A percentile compares a stretch with the other conserved stretches of the same genome.
Evolutionary conservation across 2,888 invertebrate genomes (phyloP).

Genomic region (Chalcosyrphus nemorum): DNA sequence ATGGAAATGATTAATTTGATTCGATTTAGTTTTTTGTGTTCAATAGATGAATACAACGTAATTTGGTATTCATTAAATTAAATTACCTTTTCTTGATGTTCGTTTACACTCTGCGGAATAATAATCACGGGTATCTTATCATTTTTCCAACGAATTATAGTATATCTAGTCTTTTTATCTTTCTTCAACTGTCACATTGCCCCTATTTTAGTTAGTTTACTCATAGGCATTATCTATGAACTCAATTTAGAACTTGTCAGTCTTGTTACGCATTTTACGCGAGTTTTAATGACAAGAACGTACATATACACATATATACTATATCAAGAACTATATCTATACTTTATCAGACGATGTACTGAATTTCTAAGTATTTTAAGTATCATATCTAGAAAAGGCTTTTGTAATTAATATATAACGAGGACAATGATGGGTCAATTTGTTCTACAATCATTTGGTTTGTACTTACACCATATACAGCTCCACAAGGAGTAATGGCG

Average conservation of each 20-base stretch:
- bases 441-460: too few relatives aligned
- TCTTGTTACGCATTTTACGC: not conserved
- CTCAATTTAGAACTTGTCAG: not conserved
- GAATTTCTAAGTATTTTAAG: too few relatives aligned
- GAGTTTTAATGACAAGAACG: not conserved
- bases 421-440: too few relatives aligned
- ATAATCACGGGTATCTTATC: not conserved
- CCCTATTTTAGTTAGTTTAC: not conserved
- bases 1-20: conserved; percentile 12
- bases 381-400: too few relatives aligned
- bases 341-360: too few relatives aligned
- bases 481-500: too few relatives aligned
- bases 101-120: not conserved
- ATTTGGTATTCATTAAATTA: not conserved
- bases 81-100: not conserved
- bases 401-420: too few relatives aligned
- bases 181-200: not conserved
- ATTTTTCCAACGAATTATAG: not conserved
- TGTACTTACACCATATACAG: too few relatives aligned
- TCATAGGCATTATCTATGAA: not conserved
- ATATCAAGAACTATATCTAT: too few relatives aligned
- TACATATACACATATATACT: too few relatives aligned
- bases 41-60: too few relatives aligned
- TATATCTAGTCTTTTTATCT: not conserved
- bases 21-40: not conserved